These are phyloP conservation scores for Strongylocentrotus purpuratus DNA, from an alignment of 35 echinoderm and acorn worm species.

Conservation along the genomic window DNA sequence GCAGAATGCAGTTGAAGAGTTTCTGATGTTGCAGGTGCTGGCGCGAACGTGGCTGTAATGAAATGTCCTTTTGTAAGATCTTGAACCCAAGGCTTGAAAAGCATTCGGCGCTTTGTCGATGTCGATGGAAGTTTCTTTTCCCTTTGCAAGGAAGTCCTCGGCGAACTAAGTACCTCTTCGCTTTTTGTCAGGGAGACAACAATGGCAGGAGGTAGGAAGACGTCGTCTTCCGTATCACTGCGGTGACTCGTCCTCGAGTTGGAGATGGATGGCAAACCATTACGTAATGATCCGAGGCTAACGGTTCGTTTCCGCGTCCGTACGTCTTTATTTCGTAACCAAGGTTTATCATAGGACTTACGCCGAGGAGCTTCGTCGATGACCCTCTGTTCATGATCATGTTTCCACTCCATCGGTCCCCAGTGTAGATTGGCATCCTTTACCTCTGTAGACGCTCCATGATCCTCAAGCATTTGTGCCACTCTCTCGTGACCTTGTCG, in stretches of 20 bases:
- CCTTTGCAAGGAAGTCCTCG: background rate
- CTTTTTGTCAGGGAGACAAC: background rate
- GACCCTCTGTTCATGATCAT: constrained; percentile 51
- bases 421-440: constrained; percentile 60
- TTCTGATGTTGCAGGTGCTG: constrained; percentile 19
- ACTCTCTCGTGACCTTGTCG: constrained; percentile 65
- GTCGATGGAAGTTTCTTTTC: constrained; percentile 25
- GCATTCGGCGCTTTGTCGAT: constrained; percentile 29
- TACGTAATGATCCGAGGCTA: background rate
- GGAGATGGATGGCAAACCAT: constrained; percentile 1
- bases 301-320: background rate
- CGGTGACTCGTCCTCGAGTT: background rate
- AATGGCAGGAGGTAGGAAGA: background rate
- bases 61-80: constrained; percentile 20
- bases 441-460: constrained; percentile 47
- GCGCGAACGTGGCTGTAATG: background rate
- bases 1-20: background rate
- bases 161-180: background rate
- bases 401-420: constrained; percentile 69
- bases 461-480: constrained; percentile 57
- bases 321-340: constrained; percentile 46
- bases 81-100: constrained; percentile 18
- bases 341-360: constrained; percentile 76
- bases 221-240: background rate
- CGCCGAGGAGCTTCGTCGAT: constrained; percentile 43